Evolutionary conservation across 2,888 invertebrate species (phyloP).

Genomic region (Beris chalybata): DNA sequence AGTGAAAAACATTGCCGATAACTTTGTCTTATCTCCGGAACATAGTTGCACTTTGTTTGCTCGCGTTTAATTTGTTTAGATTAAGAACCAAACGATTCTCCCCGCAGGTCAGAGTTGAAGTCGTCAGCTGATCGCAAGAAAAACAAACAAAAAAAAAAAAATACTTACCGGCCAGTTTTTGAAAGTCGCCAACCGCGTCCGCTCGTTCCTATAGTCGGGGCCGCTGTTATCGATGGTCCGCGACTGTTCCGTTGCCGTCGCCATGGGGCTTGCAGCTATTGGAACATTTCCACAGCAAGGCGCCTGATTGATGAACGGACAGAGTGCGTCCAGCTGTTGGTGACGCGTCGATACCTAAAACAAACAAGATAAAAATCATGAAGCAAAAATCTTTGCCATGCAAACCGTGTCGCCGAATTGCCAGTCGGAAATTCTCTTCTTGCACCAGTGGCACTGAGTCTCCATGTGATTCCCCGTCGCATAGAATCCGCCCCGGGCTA

Average conservation of each 20-base stretch:
- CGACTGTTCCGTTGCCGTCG: too few species aligned
- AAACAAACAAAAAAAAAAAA: not conserved
- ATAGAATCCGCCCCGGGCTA: constrained; percentile 79
- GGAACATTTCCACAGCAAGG: constrained; percentile 71
- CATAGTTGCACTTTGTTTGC: too few species aligned
- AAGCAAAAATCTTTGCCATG: not conserved
- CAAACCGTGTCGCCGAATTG: constrained; percentile 69
- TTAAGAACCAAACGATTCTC: too few species aligned
- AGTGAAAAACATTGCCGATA: too few species aligned
- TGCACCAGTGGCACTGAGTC: constrained; percentile 80
- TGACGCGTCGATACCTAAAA: constrained; percentile 66
- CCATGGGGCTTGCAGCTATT: not conserved
- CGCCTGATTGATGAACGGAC: constrained; percentile 72
- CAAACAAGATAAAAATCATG: not conserved
- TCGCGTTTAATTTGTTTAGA: too few species aligned
- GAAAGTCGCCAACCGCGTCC: constrained; percentile 69
- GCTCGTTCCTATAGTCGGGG: constrained; percentile 65
- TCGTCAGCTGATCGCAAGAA: not conserved
- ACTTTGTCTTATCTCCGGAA: too few species aligned
- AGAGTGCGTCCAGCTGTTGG: constrained; percentile 65
- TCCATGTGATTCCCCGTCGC: constrained; percentile 69
- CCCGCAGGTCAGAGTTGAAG: too few species aligned
- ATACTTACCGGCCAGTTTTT: constrained; percentile 72
- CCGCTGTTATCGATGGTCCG: too few species aligned
- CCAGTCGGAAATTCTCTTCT: constrained; percentile 72